phyloP scores from a whole-genome alignment of 2,113 vertebrate species.

The Mormyrus iriodes region DNA sequence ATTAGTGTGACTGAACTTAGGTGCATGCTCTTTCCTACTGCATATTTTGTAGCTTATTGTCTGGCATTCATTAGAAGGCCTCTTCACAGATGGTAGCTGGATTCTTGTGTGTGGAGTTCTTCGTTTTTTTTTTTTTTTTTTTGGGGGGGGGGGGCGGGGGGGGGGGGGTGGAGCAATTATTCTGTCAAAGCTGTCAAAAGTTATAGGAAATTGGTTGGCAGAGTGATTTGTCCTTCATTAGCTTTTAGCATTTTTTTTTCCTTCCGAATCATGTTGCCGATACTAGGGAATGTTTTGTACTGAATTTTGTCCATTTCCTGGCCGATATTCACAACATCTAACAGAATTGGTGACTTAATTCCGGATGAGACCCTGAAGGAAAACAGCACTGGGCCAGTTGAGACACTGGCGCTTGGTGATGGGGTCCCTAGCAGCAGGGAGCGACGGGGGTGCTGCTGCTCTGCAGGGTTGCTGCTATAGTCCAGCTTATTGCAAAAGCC shows the following conservation, averaged over 20 bases:
- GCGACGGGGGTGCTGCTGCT: neutral
- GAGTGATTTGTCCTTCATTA: neutral
- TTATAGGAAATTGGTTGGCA: neutral
- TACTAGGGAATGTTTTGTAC: neutral
- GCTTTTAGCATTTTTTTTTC: neutral
- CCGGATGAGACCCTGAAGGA: neutral
- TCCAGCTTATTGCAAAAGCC: neutral
- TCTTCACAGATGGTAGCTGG: neutral
- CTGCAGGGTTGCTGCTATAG: neutral
- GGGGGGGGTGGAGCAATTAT: neutral
- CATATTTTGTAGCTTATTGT: neutral
- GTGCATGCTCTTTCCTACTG: neutral
- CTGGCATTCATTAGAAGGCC: neutral
- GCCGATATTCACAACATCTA: neutral
- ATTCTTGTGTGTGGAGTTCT: neutral
- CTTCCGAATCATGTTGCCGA: neutral
- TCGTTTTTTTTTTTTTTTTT: neutral
- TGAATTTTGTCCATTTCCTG: neutral
- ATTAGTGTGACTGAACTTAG: neutral
- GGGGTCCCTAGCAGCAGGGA: neutral
- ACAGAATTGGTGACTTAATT: neutral
- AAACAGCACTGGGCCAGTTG: neutral
- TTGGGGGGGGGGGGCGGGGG: neutral
- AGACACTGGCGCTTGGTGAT: neutral
- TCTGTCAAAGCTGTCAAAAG: slow-evolving; percentile 3